phyloP scores from a whole-genome alignment of 1,140 invertebrate species.

The Dendroctonus ponderosae region DNA sequence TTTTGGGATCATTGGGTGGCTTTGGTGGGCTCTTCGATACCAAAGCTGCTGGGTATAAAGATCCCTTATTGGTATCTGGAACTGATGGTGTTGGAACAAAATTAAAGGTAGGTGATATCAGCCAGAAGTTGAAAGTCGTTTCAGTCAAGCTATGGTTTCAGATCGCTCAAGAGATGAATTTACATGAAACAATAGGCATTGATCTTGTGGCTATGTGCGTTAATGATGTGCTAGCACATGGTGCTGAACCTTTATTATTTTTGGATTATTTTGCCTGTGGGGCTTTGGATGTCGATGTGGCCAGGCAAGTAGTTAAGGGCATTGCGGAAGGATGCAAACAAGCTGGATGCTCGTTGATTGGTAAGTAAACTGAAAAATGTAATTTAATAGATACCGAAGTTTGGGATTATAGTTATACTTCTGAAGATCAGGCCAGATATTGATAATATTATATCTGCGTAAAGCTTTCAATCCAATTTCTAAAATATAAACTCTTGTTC shows the following conservation, averaged over 20 bases:
- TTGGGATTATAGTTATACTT: too few relatives aligned
- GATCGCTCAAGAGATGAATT: slow-evolving; percentile 77
- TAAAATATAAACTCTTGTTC: too few relatives aligned
- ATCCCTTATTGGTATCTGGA: slow-evolving; percentile 89
- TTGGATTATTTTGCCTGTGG: slow-evolving; percentile 96
- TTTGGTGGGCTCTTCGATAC: slow-evolving; percentile 92
- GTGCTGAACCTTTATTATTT: slow-evolving; percentile 93
- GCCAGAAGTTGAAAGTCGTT: background rate
- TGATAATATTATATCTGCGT: too few relatives aligned
- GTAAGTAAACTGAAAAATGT: slow-evolving; percentile 52
- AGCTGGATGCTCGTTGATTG: slow-evolving; percentile 86
- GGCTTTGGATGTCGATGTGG: slow-evolving; percentile 72
- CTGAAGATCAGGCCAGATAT: too few relatives aligned
- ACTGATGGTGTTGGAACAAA: slow-evolving; percentile 98
- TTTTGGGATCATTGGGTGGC: slow-evolving; percentile 79
- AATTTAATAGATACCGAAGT: too few relatives aligned
- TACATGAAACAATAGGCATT: slow-evolving; percentile 85
- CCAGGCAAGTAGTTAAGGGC: slow-evolving; percentile 77
- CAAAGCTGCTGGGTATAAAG: slow-evolving; percentile 64
- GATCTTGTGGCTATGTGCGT: slow-evolving; percentile 98
- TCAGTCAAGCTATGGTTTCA: slow-evolving; percentile 49
- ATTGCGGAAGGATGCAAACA: slow-evolving; percentile 82
- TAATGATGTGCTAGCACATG: slow-evolving; percentile 93
- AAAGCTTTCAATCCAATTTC: too few relatives aligned
- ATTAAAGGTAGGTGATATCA: slow-evolving; percentile 65